Evolutionary conservation across 2,888 invertebrate species (phyloP).

Genomic region (Willowsia nigromaculata): DNA sequence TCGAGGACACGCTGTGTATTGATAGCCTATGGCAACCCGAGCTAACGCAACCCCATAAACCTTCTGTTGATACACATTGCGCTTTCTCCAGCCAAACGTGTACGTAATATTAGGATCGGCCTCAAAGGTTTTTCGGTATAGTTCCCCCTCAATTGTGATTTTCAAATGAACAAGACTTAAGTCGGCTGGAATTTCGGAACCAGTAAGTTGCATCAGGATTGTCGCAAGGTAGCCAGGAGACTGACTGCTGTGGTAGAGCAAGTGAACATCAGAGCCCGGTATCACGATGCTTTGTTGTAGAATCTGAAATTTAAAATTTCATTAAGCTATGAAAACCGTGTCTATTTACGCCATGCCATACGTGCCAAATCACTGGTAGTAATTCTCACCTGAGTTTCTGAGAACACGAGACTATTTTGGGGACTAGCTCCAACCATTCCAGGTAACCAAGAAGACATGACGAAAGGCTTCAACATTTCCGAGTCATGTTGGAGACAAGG

Average conservation of each 20-base stretch:
- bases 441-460: constrained; percentile 94
- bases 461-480: constrained; percentile 90
- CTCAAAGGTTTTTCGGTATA: constrained; percentile 95
- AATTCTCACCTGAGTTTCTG: constrained; percentile 90
- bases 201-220: constrained; percentile 93
- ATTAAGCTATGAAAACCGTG: no score
- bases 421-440: constrained; percentile 93
- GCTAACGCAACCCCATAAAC: constrained; percentile 93
- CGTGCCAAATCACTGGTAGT: background rate
- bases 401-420: constrained; percentile 90
- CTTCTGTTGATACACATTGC: constrained; percentile 96
- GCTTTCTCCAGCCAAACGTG: constrained; percentile 98
- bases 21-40: constrained; percentile 93
- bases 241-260: constrained; percentile 97
- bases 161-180: constrained; percentile 94
- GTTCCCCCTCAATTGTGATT: constrained; percentile 94
- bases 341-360: no score
- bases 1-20: constrained; percentile 91
- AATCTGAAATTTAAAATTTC: constrained; percentile 88
- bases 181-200: constrained; percentile 88
- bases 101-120: constrained; percentile 97
- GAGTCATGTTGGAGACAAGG: constrained; percentile 93
- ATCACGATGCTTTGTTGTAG: constrained; percentile 97
- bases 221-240: constrained; percentile 96
- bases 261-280: constrained; percentile 94